These are phyloP conservation scores for Drosophila koepferae DNA, from an alignment of 2,888 invertebrate genomes.

Conservation along the genomic window DNA sequence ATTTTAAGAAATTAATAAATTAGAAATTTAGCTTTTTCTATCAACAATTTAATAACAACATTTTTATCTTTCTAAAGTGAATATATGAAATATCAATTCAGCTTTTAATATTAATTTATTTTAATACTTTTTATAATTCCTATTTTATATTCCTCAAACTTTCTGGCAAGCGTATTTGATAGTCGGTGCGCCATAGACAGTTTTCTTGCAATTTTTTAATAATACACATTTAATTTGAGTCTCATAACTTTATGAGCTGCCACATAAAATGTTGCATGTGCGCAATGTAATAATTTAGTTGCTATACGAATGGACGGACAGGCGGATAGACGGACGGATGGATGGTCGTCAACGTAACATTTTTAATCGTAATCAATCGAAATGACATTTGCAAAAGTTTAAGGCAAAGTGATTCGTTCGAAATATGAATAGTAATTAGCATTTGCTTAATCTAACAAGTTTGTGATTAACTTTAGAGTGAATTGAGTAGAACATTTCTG, in stretches of 20 bases:
- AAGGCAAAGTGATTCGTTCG: conserved; percentile 8
- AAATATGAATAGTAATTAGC: conserved; percentile 5
- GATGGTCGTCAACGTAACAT: conserved; percentile 31
- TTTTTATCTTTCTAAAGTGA: too few relatives aligned
- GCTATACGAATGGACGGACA: conserved; percentile 11
- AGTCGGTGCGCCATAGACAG: background rate
- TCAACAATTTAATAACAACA: too few relatives aligned
- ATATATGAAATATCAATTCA: too few relatives aligned
- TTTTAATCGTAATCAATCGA: conserved; percentile 66
- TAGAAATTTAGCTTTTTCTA: too few relatives aligned
- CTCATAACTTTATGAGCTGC: conserved; percentile 36
- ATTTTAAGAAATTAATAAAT: too few relatives aligned
- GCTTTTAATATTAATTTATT: too few relatives aligned
- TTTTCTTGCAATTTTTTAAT: background rate
- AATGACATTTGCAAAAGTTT: conserved; percentile 63
- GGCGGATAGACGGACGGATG: background rate
- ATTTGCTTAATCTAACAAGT: conserved; percentile 2
- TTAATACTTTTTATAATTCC: too few relatives aligned
- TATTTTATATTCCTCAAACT: too few relatives aligned
- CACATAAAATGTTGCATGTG: conserved; percentile 27
- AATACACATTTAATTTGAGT: conserved; percentile 16
- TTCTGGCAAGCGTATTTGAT: background rate
- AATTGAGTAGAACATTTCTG: background rate
- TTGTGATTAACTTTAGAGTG: background rate
- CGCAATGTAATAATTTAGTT: conserved; percentile 32